Base-by-base conservation (phyloP, 2,797 vertebrate species). In the Chaenodraco wilsoni region DNA sequence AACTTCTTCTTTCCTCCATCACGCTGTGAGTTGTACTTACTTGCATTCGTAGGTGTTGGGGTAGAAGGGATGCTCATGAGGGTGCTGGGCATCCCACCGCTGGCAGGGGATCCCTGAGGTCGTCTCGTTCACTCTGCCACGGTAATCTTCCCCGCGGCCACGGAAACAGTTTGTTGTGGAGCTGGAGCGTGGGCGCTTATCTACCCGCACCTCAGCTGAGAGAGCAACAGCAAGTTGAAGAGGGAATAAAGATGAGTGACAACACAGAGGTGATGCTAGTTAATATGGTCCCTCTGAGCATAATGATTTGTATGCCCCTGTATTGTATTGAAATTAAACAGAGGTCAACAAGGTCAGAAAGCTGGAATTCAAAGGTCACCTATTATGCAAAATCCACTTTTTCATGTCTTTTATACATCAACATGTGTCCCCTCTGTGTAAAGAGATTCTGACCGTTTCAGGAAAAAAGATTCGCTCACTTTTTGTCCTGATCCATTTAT, bases 21-120 rank as follows among this genome's bases (percentile, higher is more conserved):
- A 19, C n/a, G 7, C 21, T 12, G 16, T 14, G 3, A 23, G 7
- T 43, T 12, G 7, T 46, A 67, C 97, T 95, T 87, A 99, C 98
- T 99, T 99, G 98, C 98, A 99, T 0, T 94, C 93, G 4, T 99
- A 99, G 81, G 95, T 97, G 78, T 96, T 95, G 0, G 97, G 98
- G 52, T 78, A 77, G 13, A 99, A 99, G 16, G 94, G 95, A 82
- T 99, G 98, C 74, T 70, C 92, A 56, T 99, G 98, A 1, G 97
- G 97, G 0, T 59, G 48, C 89, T 99, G 98, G 2, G 94, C 79
- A 0, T 98, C 95, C 98, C 98, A 99, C 3, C 93, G 94, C 93
- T 99, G 98, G 89, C 98, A 99, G 58, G 95, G 91, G 84, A 97
- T 95, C 1, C 97, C 96, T 0, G 96, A 95, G 0, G 96, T 92